Conservation (phyloP, 1,140 invertebrate genomes). For the Pogonognathellus flavescens region DNA sequence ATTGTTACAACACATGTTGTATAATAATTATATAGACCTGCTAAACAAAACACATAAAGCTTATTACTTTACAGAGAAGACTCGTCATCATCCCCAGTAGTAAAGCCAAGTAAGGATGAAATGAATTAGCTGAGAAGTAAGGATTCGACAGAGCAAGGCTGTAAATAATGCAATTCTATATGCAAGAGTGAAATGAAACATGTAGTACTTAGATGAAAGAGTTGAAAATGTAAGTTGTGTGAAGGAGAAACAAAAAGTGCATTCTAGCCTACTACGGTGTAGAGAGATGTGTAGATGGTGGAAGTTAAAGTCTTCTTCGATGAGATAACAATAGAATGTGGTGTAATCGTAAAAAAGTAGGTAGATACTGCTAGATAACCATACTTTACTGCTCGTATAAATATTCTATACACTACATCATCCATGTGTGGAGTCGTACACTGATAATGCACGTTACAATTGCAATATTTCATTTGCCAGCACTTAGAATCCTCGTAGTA, state of each 20-base stretch:
- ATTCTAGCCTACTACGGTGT: neutral
- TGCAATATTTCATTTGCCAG: no score
- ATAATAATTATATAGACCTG: no score
- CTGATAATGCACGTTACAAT: no score
- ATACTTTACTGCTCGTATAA: no score
- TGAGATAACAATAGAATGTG: no score
- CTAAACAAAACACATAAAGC: neutral
- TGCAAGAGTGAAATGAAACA: constrained; percentile 23
- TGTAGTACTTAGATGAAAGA: neutral
- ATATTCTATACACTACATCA: no score
- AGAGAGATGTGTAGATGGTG: no score
- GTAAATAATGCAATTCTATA: constrained; percentile 2
- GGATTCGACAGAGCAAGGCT: neutral
- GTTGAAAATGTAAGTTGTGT: constrained; percentile 11
- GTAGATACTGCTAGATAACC: no score
- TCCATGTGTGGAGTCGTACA: no score
- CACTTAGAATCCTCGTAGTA: no score
- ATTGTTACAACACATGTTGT: neutral
- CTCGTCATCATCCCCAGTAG: neutral
- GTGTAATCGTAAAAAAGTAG: no score
- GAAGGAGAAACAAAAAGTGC: constrained; percentile 31
- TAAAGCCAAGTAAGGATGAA: neutral
- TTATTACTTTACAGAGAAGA: neutral
- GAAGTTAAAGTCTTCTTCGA: no score
- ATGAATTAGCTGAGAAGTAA: neutral